Conservation (phyloP, 35 echinoderm and acorn worm genomes). For the Lytechinus pictus region DNA sequence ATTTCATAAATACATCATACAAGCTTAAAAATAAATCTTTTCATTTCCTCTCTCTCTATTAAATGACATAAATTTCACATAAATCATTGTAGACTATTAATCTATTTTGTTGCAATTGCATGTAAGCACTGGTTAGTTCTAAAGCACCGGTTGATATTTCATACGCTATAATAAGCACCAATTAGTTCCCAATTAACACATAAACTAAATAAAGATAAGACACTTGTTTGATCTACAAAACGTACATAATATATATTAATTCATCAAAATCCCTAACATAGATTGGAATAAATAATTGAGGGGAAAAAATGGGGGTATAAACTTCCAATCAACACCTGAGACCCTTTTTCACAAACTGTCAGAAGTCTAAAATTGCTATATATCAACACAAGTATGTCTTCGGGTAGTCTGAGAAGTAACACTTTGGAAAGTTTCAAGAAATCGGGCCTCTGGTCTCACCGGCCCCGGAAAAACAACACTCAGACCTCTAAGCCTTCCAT, state of each 20-base stretch:
- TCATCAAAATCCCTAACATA: background rate
- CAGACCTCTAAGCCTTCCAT: too few relatives aligned
- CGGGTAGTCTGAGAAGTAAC: too few relatives aligned
- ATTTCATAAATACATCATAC: background rate
- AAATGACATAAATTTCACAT: slow-evolving; percentile 1
- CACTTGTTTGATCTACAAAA: background rate
- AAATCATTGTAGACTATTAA: background rate
- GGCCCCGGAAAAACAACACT: too few relatives aligned
- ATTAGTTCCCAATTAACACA: background rate
- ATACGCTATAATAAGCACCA: background rate
- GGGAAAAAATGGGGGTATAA: too few relatives aligned
- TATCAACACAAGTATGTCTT: too few relatives aligned
- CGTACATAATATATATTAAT: background rate
- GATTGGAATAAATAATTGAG: background rate
- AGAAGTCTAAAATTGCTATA: too few relatives aligned
- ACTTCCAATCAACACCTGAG: too few relatives aligned
- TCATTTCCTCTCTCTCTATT: background rate
- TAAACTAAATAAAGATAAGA: background rate
- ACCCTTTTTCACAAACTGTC: too few relatives aligned
- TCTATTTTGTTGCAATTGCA: background rate
- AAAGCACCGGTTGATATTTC: background rate
- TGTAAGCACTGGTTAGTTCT: background rate
- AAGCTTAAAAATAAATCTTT: background rate
- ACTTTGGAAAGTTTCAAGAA: too few relatives aligned
- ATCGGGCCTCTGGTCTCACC: too few relatives aligned